Evolutionary conservation across 2,888 invertebrate species (phyloP), one percentile per base, ranked within the genome.

Genomic region (Dryococelus australis): DNA sequence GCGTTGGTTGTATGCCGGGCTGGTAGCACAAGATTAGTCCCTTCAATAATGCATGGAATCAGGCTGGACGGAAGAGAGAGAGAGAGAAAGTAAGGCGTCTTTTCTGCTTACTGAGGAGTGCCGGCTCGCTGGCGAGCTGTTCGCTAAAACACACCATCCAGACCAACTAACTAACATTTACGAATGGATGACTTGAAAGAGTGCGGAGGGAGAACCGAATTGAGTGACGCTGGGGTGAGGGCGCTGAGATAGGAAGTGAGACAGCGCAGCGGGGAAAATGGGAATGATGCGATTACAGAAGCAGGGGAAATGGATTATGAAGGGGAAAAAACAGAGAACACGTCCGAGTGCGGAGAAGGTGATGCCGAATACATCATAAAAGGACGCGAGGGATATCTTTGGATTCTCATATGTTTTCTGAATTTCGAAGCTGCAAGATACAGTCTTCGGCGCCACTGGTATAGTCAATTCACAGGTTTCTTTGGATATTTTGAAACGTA

Each of bases 11-110:
- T 85, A n/a, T 53, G 79, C 51, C 81, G 85, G 87, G 87, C 13
- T 87, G 80, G 47, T 85, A 51, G 85, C 85, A 53, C 85, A 80
- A 85, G 87, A 87, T 87, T 87, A 87, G 87, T 53, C 85, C 87
- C 85, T 87, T 87, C 87, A 87, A 87, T 87, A 87, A 87, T 87
- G 87, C 87, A 87, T 87, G 87, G 87, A 85, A 85, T 87, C 87
- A 87, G 78, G 78, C 43, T 26, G 43, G 85, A 43, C 27, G 13
- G n/a, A 47, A 35, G 53, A 28, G 43, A 65, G 85, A 85, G 85
- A 28, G 28, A 85, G 51, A 85, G 85, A 85, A 85, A 65, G 53
- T 51, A 85, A 35, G 83, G 43, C 83, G 83, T 83, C 83, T 83
- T 83, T 83, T 83, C 83, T 83, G 83, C 83, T 83, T 83, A 83